Conservation (phyloP, 1,140 invertebrate genomes). For the Bombyx mandarina region DNA sequence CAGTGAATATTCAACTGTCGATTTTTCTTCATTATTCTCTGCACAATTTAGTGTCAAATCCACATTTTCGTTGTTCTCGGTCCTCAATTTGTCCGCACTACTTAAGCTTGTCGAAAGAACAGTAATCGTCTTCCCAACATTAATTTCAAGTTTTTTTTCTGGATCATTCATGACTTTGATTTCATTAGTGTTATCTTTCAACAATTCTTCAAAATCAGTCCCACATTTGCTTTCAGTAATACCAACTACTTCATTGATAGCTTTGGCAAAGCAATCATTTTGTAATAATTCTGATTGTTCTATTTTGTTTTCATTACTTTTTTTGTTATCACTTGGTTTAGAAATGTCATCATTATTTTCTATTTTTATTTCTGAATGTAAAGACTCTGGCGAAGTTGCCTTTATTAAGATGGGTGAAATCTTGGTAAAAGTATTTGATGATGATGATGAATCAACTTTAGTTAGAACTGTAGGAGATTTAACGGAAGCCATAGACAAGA, state of each 20-base stretch:
- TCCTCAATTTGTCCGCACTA: conserved; percentile 8
- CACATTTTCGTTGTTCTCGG: neutral
- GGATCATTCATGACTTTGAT: conserved; percentile 60
- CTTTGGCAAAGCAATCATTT: too few relatives aligned
- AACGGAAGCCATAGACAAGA: conserved; percentile 49
- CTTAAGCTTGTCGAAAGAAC: conserved; percentile 19
- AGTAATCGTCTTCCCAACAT: conserved; percentile 49
- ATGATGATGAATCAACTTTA: conserved; percentile 37
- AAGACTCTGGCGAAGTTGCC: conserved; percentile 21
- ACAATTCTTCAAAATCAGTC: conserved; percentile 67
- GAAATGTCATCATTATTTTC: conserved; percentile 19
- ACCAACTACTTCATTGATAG: too few relatives aligned
- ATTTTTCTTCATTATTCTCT: conserved; percentile 1
- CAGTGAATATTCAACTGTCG: neutral
- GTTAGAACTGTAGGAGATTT: conserved; percentile 41
- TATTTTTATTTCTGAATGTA: too few relatives aligned
- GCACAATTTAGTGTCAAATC: neutral
- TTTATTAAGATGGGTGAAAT: conserved; percentile 54
- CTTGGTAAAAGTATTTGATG: conserved; percentile 28
- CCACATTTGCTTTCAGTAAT: conserved; percentile 45
- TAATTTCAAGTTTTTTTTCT: conserved; percentile 56
- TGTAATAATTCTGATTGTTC: neutral
- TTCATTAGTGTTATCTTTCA: conserved; percentile 68
- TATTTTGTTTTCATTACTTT: conserved; percentile 20
- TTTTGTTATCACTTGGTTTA: conserved; percentile 32